phyloP scores from a whole-genome alignment of 2,888 invertebrate species.

The Drosophila leonis region DNA sequence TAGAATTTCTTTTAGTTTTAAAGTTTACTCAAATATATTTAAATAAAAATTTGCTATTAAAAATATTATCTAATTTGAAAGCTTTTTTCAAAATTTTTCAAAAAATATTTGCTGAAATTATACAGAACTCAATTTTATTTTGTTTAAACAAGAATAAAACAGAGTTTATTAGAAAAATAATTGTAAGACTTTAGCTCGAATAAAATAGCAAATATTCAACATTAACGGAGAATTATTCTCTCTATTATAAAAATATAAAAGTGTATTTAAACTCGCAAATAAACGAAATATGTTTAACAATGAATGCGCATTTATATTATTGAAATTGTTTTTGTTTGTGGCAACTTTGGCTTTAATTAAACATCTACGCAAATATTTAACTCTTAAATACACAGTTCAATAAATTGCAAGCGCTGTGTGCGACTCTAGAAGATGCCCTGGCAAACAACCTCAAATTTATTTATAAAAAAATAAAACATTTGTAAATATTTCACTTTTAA shows the following conservation, averaged over 20 bases:
- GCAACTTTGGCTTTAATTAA: constrained; percentile 9
- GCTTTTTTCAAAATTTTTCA: no score
- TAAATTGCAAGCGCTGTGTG: background rate
- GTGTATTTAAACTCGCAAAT: background rate
- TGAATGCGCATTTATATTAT: constrained; percentile 8
- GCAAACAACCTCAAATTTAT: no score
- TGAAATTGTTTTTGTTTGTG: constrained; percentile 1
- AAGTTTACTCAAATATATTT: no score
- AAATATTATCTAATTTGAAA: no score
- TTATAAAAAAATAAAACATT: background rate
- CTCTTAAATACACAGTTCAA: constrained; percentile 9
- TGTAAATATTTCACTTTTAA: constrained; percentile 13
- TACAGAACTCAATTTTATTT: no score
- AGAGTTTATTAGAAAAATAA: no score
- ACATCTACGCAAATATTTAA: constrained; percentile 21
- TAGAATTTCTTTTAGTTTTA: no score
- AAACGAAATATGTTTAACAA: constrained; percentile 5
- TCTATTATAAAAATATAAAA: no score
- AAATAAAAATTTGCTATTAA: no score
- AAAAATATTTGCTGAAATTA: no score
- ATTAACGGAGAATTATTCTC: background rate
- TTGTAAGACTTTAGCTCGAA: no score
- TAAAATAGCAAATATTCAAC: background rate
- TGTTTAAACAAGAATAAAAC: no score
- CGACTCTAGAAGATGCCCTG: background rate